Evolutionary conservation across 2,797 vertebrate genomes (phyloP), one percentile per base, ranked within the genome.

Genomic region (Linurgus olivaceus): DNA sequence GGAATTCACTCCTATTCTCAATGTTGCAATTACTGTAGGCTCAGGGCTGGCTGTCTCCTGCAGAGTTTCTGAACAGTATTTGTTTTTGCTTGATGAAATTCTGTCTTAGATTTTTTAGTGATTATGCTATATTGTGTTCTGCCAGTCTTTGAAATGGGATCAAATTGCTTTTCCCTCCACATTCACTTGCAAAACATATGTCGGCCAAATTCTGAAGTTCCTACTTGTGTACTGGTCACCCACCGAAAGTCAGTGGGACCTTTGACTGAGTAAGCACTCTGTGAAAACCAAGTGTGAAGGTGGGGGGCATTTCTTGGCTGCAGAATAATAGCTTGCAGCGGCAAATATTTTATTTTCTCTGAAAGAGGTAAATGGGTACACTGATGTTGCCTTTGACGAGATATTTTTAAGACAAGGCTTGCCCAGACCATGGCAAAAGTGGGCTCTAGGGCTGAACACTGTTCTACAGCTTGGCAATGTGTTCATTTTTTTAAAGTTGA

Each of bases 21-120:
- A 13, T 15, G 4, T 95, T 87, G 83, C 81, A 92, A 94, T 96
- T 96, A 96, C 88, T 92, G 67, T 88, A 94, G 77, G 88, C 85
- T 96, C 82, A 81, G 91, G 93, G 75, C 85, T 93, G 73, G 62
- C 86, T 67, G 63, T 90, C 90, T 93, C 96, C 96, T 90, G 96
- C 91, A 74, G 96, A 70, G 88, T 94, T 94, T 96, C 90, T 94
- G 93, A 85, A 94, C 91, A 76, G 67, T 95, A 93, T 97, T 96
- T 97, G 90, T 93, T 97, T 97, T 96, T 87, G 42, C 95, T 96
- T 91, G 91, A 88, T 95, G 90, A 97, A 97, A 96, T 97, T 94
- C 88, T 74, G 83, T 50, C 95, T 94, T 88, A 95, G 94, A 94
- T 96, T 88, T 97, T 96, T 96, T 92, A 57, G 94, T 88, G 90